Evolutionary conservation across 1,140 invertebrate species (phyloP).

Genomic region (Geopemphigus sp.): DNA sequence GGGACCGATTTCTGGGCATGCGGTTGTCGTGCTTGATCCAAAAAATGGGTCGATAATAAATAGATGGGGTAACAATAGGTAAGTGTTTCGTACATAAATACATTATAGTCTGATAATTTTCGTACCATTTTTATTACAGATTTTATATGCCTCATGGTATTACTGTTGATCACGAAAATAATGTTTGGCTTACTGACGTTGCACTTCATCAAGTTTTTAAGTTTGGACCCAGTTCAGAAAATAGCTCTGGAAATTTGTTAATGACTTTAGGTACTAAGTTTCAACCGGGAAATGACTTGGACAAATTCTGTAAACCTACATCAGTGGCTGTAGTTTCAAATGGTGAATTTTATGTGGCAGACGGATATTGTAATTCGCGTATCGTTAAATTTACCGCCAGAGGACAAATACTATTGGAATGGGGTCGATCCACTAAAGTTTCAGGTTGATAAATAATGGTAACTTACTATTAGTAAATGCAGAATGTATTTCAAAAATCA

Average conservation of each 20-base stretch:
- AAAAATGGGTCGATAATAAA: slow-evolving; percentile 68
- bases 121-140: slow-evolving; percentile 57
- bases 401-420: slow-evolving; percentile 68
- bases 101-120: neutral
- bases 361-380: slow-evolving; percentile 91
- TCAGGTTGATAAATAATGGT: slow-evolving; percentile 48
- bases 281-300: slow-evolving; percentile 72
- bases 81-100: slow-evolving; percentile 53
- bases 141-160: slow-evolving; percentile 94
- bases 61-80: slow-evolving; percentile 78
- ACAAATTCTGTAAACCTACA: slow-evolving; percentile 91
- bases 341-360: slow-evolving; percentile 89
- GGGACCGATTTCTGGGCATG: slow-evolving; percentile 70
- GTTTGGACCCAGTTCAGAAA: slow-evolving; percentile 60
- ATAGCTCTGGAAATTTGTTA: slow-evolving; percentile 47
- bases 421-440: slow-evolving; percentile 60
- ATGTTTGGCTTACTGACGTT: slow-evolving; percentile 90
- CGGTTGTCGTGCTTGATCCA: slow-evolving; percentile 72
- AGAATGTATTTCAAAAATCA: neutral
- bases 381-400: slow-evolving; percentile 77
- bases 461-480: slow-evolving; percentile 16
- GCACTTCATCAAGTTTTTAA: slow-evolving; percentile 90
- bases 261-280: slow-evolving; percentile 61
- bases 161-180: slow-evolving; percentile 76
- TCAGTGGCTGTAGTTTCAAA: slow-evolving; percentile 77